These are phyloP conservation scores for Steinernema carpocapsae DNA, from an alignment of 2,888 invertebrate species.

Conservation along the genomic window DNA sequence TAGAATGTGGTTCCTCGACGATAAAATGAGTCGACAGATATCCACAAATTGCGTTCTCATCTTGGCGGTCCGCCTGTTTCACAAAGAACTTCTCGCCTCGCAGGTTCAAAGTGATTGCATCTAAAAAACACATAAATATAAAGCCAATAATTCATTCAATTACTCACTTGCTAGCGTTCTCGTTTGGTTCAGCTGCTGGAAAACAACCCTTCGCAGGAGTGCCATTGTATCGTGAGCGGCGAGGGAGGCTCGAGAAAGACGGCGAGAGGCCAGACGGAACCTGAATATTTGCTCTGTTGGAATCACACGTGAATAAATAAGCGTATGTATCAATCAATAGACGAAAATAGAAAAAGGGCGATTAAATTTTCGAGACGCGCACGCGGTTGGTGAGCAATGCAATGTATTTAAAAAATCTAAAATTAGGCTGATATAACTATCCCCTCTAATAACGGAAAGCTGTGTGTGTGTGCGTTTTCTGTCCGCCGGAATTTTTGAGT, in stretches of 20 bases:
- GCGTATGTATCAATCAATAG: too few relatives aligned
- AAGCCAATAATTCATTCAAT: background rate
- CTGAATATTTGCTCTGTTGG: too few relatives aligned
- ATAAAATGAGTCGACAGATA: constrained; percentile 2
- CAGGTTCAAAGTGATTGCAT: constrained; percentile 12
- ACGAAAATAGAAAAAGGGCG: too few relatives aligned
- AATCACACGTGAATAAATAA: too few relatives aligned
- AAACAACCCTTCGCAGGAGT: constrained; percentile 1
- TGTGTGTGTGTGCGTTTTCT: too few relatives aligned
- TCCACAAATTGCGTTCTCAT: background rate
- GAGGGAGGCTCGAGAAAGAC: background rate
- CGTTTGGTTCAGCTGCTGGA: constrained; percentile 13
- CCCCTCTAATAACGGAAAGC: too few relatives aligned
- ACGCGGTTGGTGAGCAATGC: too few relatives aligned
- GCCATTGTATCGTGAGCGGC: background rate
- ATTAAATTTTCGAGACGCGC: too few relatives aligned
- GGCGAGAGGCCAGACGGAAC: background rate
- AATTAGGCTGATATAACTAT: too few relatives aligned
- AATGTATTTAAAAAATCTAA: too few relatives aligned
- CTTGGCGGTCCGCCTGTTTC: background rate
- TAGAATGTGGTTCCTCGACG: constrained; percentile 1
- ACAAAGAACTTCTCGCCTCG: constrained; percentile 15
- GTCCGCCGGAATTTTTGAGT: too few relatives aligned
- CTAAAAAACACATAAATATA: constrained; percentile 8
- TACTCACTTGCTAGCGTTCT: constrained; percentile 7